Evolutionary conservation across 2,113 vertebrate species (phyloP).

Genomic region (Myxocyprinus asiaticus): DNA sequence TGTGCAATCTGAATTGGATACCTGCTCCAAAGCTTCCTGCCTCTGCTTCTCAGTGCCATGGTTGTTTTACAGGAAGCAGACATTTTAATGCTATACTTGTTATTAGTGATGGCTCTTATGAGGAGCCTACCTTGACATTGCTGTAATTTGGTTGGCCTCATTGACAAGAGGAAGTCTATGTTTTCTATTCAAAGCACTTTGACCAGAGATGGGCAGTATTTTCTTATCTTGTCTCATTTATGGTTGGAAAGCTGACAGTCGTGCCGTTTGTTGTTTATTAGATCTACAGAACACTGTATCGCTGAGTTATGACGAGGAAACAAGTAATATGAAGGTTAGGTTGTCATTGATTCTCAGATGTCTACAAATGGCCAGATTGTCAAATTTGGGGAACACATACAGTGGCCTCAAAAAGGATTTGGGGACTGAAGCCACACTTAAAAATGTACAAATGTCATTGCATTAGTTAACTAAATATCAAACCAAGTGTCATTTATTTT

Average conservation of each 20-base stretch:
- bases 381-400: background rate
- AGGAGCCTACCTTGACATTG: background rate
- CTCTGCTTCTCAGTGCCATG: background rate
- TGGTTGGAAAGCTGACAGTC: background rate
- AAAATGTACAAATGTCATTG: background rate
- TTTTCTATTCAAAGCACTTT: background rate
- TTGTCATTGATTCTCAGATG: slow-evolving; percentile 14
- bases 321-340: background rate
- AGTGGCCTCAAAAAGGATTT: background rate
- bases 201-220: background rate
- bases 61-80: slow-evolving; percentile 49
- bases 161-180: background rate
- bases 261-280: background rate
- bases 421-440: background rate
- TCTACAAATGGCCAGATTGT: slow-evolving; percentile 16
- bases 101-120: background rate
- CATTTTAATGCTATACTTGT: slow-evolving; percentile 31
- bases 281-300: background rate
- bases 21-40: slow-evolving; percentile 30
- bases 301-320: background rate
- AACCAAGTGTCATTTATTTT: too few species aligned
- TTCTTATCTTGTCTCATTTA: slow-evolving; percentile 17
- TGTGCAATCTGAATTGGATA: slow-evolving; percentile 49
- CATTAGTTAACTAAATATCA: too few species aligned
- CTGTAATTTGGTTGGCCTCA: slow-evolving; percentile 4